Conservation (phyloP, 2,888 invertebrate species). For the Drosophila planitibia region DNA sequence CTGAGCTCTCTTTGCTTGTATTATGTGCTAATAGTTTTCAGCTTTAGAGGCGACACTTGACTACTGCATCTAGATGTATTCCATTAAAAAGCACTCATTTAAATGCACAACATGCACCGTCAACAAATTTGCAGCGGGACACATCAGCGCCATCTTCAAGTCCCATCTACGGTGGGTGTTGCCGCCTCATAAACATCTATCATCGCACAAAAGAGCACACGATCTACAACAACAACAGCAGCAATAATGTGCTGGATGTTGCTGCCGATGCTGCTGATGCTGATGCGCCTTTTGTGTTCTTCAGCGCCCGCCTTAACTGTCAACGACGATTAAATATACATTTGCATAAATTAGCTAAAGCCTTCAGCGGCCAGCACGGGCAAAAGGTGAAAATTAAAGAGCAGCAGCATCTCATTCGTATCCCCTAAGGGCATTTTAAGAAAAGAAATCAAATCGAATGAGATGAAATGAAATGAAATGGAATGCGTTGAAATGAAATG, state of each 20-base stretch:
- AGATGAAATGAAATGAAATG: conserved; percentile 52
- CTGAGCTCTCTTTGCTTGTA: neutral
- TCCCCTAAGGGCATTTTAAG: conserved; percentile 50
- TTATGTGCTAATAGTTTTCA: neutral
- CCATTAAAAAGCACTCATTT: conserved; percentile 30
- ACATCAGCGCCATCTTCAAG: conserved; percentile 66
- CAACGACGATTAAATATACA: conserved; percentile 82
- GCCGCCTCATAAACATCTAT: conserved; percentile 79
- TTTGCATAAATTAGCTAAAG: conserved; percentile 81
- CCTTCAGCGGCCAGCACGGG: conserved; percentile 48
- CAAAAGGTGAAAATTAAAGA: conserved; percentile 74
- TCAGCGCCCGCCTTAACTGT: conserved; percentile 77
- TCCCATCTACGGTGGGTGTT: conserved; percentile 75
- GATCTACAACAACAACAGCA: conserved; percentile 44
- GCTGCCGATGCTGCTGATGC: conserved; percentile 23
- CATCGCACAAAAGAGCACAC: conserved; percentile 72
- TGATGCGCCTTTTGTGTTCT: conserved; percentile 51
- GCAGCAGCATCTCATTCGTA: conserved; percentile 49
- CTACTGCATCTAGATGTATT: conserved; percentile 13
- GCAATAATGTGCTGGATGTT: conserved; percentile 30
- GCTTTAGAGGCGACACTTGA: conserved; percentile 1
- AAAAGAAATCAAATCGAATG: conserved; percentile 69
- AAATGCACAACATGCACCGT: conserved; percentile 74
- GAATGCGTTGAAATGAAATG: conserved; percentile 68
- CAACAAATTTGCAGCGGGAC: conserved; percentile 74